Evolutionary conservation across 2,888 invertebrate species (phyloP), one percentile per base, ranked within the genome.

Genomic region (Napeogenes sylphis): DNA sequence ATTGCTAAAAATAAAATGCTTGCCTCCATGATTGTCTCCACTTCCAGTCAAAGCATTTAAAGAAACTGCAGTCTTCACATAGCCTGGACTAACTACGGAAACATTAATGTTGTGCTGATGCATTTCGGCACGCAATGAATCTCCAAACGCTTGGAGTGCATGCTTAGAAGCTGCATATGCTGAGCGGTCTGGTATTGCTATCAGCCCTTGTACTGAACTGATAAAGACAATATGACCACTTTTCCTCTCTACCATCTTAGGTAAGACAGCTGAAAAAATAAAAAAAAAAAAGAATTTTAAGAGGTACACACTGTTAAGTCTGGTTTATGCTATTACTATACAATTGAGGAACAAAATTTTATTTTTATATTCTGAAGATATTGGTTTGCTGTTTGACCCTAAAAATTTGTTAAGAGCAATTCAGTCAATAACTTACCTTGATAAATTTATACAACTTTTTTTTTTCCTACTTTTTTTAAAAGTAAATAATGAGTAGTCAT

Each of bases 111-210:
- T 95, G 71, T 94, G 91, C 63, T 93, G 91, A 53, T 93, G 87
- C 70, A 98, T 92, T 92, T 99, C 99, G 35, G 98, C 95, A 72
- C 99, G 91, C 54, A 99, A 88, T 45, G 94, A 93, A 84, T 99
- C 99, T 68, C 95, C 95, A 90, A 98, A 98, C 13, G 98, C 98
- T 90, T 99, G 97, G 62, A 98, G 75, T 0, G 98, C 98, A 91
- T 98, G 98, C 83, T 99, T 99, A 0, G 98, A 96, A 21, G 98
- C 98, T 60, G 95, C 93, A 90, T 99, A 97, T 0, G 97, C 94
- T 47, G 97, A 95, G 62, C 97, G 93, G 70, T 94, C 94, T 3
- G 99, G 99, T 75, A 99, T 92, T 2, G 97, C 95, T 68, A 99
- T 93, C 76, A 95, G 94, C 14, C 98, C 98, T 88, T 99, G 99